Evolutionary conservation across 2,113 vertebrate species (phyloP), one percentile per base, ranked within the genome.

Genomic region (Grus americana): DNA sequence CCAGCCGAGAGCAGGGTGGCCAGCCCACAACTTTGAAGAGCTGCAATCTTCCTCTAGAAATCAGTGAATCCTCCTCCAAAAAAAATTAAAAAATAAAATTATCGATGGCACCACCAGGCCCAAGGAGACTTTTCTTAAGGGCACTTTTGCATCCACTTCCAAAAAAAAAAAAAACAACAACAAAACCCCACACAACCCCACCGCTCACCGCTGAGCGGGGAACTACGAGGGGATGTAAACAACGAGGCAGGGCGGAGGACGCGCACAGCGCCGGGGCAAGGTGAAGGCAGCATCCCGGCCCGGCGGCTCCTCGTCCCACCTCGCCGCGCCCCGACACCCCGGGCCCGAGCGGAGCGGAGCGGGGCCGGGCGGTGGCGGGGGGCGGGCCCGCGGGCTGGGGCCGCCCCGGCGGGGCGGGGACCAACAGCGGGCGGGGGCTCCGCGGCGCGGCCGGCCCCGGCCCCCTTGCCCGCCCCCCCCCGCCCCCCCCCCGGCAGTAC

Each of bases 381-480:
- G 80, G 54, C 80, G 80, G 67, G 30, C 14, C 98, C 96, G 93
- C 68, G 66, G 44, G 38, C 34, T 40, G 29, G 59, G 46, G 55
- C 98, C 95, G 96, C 95, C 97, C 96, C 59, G 30, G 24, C 54
- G 72, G 63, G 97, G 98, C 80, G 80, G 72, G 26, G 24, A 34
- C 57, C 18, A 42, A 13, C 17, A 13, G 68, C 93, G 91, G 97
- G 67, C 88, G 88, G 80, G 91, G 55, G 88, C 89, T 79, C 90
- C 80, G 79, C 76, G 79, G 47, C 59, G 86, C 93, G 93, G 88
- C 72, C 78, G 94, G 88, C 96, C 93, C 89, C 72, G 93, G 65
- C 6, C 38, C 38, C 38, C 38, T 38, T 38, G 38, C 38, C 38
- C 38, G 38, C 79, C n/a, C 79, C 74, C 49, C 36, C 36, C 36